These are phyloP conservation scores for Numida meleagris DNA, from an alignment of 2,113 vertebrate species.

Conservation along the genomic window DNA sequence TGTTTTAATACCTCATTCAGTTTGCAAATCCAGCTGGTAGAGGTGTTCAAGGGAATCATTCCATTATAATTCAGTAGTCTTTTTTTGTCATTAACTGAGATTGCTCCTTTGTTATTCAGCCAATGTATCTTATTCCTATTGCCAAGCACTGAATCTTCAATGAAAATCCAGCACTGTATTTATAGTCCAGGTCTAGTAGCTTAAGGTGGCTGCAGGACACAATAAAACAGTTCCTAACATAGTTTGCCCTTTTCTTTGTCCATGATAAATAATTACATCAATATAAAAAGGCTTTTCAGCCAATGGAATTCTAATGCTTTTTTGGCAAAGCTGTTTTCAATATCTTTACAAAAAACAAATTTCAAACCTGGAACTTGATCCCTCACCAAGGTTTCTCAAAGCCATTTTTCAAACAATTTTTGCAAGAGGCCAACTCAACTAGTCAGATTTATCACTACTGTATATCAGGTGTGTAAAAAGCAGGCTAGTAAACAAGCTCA, in stretches of 20 bases:
- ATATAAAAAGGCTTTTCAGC: not conserved
- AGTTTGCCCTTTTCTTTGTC: slow-evolving; percentile 1
- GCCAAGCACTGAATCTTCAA: not conserved
- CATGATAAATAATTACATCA: not conserved
- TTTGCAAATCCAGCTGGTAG: not conserved
- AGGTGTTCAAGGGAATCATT: not conserved
- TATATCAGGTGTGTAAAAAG: not conserved
- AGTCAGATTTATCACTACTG: not conserved
- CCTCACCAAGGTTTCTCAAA: not conserved
- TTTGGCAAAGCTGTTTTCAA: not conserved
- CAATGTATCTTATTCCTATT: slow-evolving; percentile 5
- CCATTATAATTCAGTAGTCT: not conserved
- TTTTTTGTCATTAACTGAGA: not conserved
- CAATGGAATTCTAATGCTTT: not conserved
- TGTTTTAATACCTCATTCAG: slow-evolving; percentile 6
- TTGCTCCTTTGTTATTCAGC: slow-evolving; percentile 25
- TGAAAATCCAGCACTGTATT: not conserved
- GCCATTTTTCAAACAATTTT: not conserved
- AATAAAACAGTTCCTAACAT: not conserved
- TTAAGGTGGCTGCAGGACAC: slow-evolving; percentile 21
- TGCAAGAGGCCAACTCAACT: not conserved
- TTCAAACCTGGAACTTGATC: not conserved
- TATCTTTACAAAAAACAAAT: not conserved
- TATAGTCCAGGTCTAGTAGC: not conserved
- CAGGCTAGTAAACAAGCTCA: not conserved